Percentiles rank a stretch among this genome's conserved stretches.
Conservation (phyloP, 2,888 invertebrate genomes). For the Syrista parreyssii region DNA sequence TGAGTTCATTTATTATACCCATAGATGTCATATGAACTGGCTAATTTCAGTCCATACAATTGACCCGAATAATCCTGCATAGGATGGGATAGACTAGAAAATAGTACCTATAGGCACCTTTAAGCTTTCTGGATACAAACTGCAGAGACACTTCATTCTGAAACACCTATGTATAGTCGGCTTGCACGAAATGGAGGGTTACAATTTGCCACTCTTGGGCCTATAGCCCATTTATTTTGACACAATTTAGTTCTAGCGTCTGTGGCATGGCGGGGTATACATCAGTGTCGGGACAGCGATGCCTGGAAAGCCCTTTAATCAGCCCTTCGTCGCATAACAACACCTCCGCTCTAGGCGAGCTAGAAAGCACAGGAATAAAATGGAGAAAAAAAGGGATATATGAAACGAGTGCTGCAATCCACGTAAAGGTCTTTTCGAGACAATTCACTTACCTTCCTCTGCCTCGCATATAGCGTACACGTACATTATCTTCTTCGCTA, state of each 20-base stretch:
- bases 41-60: neutral
- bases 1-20: too few relatives aligned
- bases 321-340: neutral
- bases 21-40: neutral
- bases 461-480: neutral
- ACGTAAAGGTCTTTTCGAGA: neutral
- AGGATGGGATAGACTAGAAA: neutral
- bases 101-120: neutral
- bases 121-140: neutral
- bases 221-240: conserved; percentile 35
- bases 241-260: conserved; percentile 35
- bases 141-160: neutral
- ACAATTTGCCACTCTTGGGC: conserved; percentile 29
- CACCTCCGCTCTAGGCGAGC: neutral
- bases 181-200: conserved; percentile 6
- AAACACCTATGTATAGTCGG: neutral
- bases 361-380: neutral
- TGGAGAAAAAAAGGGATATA: neutral
- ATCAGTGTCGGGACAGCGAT: conserved; percentile 31
- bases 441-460: neutral
- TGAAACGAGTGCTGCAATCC: neutral
- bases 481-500: neutral
- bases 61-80: neutral
- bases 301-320: conserved; percentile 1
- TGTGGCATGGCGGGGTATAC: conserved; percentile 27